These are phyloP conservation scores for Notolepis coatsorum DNA, from an alignment of 2,797 vertebrate genomes.

Conservation along the genomic window DNA sequence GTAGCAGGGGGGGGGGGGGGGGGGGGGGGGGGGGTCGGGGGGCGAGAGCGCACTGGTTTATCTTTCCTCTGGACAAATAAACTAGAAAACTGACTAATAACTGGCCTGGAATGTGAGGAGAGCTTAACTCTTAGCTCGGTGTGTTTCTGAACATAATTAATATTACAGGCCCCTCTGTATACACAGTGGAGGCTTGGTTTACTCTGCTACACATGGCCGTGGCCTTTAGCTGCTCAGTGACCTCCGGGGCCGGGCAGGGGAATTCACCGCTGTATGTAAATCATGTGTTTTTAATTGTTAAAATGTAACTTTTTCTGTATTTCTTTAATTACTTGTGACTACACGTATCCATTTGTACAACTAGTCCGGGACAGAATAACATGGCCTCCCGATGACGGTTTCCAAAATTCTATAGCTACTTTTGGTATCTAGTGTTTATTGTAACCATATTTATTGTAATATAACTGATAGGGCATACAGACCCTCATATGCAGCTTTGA, in stretches of 20 bases:
- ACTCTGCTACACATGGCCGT: conserved; percentile 70
- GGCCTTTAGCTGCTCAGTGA: conserved; percentile 68
- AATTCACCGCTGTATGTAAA: conserved; percentile 53
- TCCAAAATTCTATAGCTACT: no score
- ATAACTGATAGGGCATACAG: no score
- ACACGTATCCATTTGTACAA: no score
- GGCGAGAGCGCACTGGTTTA: conserved; percentile 87
- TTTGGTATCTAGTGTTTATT: no score
- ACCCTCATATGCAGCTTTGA: no score
- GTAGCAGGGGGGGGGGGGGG: conserved; percentile 55
- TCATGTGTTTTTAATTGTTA: conserved; percentile 28
- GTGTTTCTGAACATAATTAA: conserved; percentile 84
- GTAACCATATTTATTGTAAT: no score
- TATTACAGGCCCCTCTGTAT: conserved; percentile 75
- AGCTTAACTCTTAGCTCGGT: conserved; percentile 70
- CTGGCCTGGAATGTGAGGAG: conserved; percentile 87
- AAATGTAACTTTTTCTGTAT: conserved; percentile 29
- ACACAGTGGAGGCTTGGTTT: conserved; percentile 70
- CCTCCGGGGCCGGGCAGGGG: conserved; percentile 57
- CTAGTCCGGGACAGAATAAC: no score
- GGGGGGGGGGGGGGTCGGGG: no score
- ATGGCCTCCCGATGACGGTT: no score
- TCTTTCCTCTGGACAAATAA: conserved; percentile 94
- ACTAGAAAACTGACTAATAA: conserved; percentile 95
- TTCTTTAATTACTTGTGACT: no score